Evolutionary conservation across 2,113 vertebrate genomes (phyloP).

Genomic region (Vidua macroura): DNA sequence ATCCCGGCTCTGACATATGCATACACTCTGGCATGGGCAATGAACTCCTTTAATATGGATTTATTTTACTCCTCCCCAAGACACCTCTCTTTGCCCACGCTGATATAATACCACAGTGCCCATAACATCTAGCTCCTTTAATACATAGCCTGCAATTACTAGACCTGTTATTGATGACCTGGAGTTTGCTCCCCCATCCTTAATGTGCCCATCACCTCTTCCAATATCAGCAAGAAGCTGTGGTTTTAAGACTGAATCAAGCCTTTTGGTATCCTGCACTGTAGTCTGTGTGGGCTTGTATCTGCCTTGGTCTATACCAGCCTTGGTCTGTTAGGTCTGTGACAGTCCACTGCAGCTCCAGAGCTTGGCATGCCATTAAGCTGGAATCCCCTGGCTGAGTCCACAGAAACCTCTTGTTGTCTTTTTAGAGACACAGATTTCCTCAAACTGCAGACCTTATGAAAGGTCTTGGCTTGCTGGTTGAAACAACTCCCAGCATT

Average conservation of each 20-base stretch:
- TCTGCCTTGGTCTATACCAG: not conserved
- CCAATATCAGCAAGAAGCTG: not conserved
- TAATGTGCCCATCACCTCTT: not conserved
- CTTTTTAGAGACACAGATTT: not conserved
- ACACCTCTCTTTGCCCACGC: not conserved
- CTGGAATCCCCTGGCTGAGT: not conserved
- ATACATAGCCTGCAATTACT: not conserved
- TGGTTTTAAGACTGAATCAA: not conserved
- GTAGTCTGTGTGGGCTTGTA: not conserved
- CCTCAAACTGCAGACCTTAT: not conserved
- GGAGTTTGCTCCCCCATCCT: not conserved
- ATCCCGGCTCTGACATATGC: not conserved
- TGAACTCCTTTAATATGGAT: not conserved
- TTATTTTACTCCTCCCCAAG: not conserved
- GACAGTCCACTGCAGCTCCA: not conserved
- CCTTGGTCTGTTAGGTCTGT: not conserved
- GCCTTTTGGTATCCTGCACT: not conserved
- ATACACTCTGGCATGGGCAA: not conserved
- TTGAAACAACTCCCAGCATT: not conserved
- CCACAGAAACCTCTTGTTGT: not conserved
- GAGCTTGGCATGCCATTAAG: not conserved
- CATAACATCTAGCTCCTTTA: not conserved
- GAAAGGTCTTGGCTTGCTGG: not conserved
- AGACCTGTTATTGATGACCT: not conserved
- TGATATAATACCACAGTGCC: not conserved